phyloP scores from a whole-genome alignment of 1,140 invertebrate genomes.

The Colletes latitarsis region DNA sequence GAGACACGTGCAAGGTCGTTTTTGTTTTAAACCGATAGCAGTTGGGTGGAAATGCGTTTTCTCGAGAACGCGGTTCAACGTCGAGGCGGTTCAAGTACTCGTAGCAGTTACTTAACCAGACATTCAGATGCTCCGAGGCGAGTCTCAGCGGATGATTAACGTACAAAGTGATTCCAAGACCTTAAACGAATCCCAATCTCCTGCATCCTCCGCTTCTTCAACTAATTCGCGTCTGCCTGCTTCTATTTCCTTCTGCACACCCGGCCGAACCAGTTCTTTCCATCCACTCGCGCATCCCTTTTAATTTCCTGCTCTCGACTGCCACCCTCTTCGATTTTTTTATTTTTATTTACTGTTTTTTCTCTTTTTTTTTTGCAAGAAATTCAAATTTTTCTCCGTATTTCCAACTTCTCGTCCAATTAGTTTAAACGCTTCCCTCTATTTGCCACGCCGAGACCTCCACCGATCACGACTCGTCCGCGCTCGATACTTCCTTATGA shows the following conservation, averaged over 20 bases:
- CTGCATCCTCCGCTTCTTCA: neutral
- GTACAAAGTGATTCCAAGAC: neutral
- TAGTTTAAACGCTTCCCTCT: conserved; percentile 33
- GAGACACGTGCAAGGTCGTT: too few species aligned
- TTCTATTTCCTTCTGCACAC: conserved; percentile 7
- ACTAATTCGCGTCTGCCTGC: conserved; percentile 27
- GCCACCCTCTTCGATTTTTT: neutral
- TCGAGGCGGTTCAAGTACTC: neutral
- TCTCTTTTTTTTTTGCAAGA: neutral
- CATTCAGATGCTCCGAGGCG: neutral
- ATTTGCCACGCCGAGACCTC: neutral
- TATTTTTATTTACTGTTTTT: neutral
- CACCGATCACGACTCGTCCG: neutral
- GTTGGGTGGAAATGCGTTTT: neutral
- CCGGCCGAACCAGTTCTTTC: conserved; percentile 7
- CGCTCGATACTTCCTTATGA: neutral
- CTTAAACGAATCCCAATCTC: neutral
- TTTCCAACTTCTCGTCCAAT: conserved; percentile 12
- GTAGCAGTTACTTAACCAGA: neutral
- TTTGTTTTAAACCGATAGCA: too few species aligned
- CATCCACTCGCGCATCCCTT: neutral
- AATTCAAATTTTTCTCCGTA: too few species aligned
- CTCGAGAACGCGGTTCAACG: too few species aligned
- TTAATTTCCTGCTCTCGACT: conserved; percentile 7
- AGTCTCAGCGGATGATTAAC: neutral